Base-by-base conservation (phyloP, 2,888 invertebrate genomes). In the Amblyteles armatorius region DNA sequence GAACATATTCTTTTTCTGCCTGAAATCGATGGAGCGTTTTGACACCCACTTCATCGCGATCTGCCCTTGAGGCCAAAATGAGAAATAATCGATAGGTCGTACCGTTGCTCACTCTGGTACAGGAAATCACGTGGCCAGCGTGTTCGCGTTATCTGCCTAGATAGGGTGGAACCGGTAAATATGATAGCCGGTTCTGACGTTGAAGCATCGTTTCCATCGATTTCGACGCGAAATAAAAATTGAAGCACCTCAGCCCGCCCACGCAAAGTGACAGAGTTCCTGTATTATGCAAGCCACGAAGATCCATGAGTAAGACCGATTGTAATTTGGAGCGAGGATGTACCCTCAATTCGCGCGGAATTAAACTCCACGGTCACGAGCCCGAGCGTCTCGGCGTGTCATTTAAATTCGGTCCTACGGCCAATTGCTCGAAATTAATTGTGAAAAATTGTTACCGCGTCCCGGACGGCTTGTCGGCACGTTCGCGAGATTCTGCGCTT, bases 101-200 rank as follows among this genome's bases (percentile, higher is more conserved):
- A 88, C 90, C 90, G 90, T 90, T 90, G 89, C 78, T 84, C 78
- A 40, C 79, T 79, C 79, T 85, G 76, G 87, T 86, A 88, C 89
- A 87, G 90, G 90, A 90, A 89, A 88, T 88, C 86, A 87, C 82
- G 79, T 82, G 71, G 82, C 72, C 65, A 33, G 52, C 63, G 68
- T 65, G 81, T 83, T 74, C 76, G 83, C 65, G 0, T 48, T 48
- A 71, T 79, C 82, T 22, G 48, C 33, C 71, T 72, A 83, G 65
- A 52, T 79, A 50, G 65, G 76, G 69, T 79, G 48, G 48, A 55
- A 80, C 77, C 71, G 40, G 65, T 6, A 60, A 79, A 33, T 19
- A 11, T 55, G 60, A 79, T 76, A 69, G 44, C 13, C 5, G 79
- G 26, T 26, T 69, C 68, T n/a, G 71, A 69, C 29, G 50, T 57